Percentiles rank a stretch among this genome's conserved stretches.
These are phyloP conservation scores for Hippocampus zosterae DNA, from an alignment of 2,113 vertebrate species.

Conservation along the genomic window DNA sequence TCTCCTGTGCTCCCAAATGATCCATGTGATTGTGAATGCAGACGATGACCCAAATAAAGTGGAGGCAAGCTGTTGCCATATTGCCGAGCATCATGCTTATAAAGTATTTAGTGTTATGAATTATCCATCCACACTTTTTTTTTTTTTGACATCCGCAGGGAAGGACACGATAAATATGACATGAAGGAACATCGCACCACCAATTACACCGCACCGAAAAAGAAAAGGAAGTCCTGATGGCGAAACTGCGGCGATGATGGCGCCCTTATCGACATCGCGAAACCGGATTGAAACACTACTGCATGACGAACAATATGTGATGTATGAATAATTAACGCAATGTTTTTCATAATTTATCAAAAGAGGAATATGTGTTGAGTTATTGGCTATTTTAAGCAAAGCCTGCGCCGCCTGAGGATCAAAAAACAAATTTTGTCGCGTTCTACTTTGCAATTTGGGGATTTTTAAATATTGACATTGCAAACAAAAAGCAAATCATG, in stretches of 20 bases:
- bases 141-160: conserved; percentile 68
- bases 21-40: conserved; percentile 41
- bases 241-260: conserved; percentile 28
- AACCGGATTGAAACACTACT: conserved; percentile 23
- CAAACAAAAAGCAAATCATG: conserved; percentile 27
- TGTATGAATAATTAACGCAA: conserved; percentile 6
- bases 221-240: conserved; percentile 61
- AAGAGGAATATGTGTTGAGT: not conserved
- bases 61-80: conserved; percentile 43
- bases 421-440: conserved; percentile 15
- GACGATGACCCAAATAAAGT: conserved; percentile 56
- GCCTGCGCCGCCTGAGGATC: not conserved
- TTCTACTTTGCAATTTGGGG: conserved; percentile 30
- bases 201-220: conserved; percentile 73
- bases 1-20: conserved; percentile 8
- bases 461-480: conserved; percentile 15
- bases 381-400: not conserved
- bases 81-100: conserved; percentile 58
- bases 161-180: conserved; percentile 91
- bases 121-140: conserved; percentile 46
- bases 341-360: not conserved
- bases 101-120: conserved; percentile 66
- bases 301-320: not conserved
- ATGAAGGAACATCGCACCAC: conserved; percentile 83
- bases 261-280: conserved; percentile 11